These are phyloP conservation scores for Scophthalmus maximus DNA, from an alignment of 2,113 vertebrate genomes.

Conservation along the genomic window DNA sequence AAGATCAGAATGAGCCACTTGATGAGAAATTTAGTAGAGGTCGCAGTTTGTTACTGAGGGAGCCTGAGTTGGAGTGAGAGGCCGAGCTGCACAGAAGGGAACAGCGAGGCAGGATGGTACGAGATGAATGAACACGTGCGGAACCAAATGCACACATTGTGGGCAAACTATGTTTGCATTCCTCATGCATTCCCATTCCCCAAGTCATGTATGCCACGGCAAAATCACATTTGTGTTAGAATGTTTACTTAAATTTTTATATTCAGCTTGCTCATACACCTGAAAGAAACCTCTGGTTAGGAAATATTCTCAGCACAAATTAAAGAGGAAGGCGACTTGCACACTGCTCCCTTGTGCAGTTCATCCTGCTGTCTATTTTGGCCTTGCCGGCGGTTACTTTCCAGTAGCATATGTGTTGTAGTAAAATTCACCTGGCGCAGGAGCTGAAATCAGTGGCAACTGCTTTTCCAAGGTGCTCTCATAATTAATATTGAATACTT, in stretches of 20 bases:
- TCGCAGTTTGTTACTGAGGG: neutral
- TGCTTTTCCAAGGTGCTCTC: neutral
- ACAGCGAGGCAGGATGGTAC: conserved; percentile 14
- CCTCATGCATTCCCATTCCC: conserved; percentile 51
- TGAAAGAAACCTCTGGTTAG: conserved; percentile 41
- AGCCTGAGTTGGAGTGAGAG: neutral
- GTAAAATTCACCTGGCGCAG: conserved; percentile 47
- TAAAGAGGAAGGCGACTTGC: conserved; percentile 36
- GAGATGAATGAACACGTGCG: conserved; percentile 35
- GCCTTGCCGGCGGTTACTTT: conserved; percentile 41
- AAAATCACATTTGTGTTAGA: conserved; percentile 47
- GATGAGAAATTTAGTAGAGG: neutral
- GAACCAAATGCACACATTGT: conserved; percentile 32
- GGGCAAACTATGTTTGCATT: conserved; percentile 63
- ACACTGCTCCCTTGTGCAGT: conserved; percentile 50
- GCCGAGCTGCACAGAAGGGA: neutral
- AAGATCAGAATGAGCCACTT: neutral
- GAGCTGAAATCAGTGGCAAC: conserved; percentile 14
- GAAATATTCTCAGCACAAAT: conserved; percentile 53
- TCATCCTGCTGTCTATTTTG: conserved; percentile 63
- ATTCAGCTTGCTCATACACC: conserved; percentile 47
- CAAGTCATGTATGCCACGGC: conserved; percentile 32
- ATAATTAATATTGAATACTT: conserved; percentile 3
- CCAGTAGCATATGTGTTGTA: conserved; percentile 41
- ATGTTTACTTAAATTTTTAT: conserved; percentile 66